Percentiles rank a stretch among this genome's conserved stretches.
Evolutionary conservation across 1,140 invertebrate genomes (phyloP).

Genomic region (Heliothis virescens): DNA sequence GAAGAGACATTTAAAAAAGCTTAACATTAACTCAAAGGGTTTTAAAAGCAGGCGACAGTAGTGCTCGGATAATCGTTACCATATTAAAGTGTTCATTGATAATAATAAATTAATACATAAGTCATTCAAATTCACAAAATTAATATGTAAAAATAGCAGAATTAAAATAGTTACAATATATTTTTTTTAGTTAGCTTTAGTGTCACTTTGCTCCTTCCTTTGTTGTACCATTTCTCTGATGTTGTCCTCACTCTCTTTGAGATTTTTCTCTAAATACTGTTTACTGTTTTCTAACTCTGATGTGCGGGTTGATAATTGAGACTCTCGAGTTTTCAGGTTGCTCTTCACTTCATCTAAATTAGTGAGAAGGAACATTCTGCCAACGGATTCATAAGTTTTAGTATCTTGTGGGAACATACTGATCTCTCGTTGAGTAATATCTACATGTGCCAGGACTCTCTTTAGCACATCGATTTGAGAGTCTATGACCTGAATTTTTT

Average conservation of each 20-base stretch:
- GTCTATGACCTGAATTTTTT: constrained; percentile 93
- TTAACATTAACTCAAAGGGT: not conserved
- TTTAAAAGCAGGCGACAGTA: not conserved
- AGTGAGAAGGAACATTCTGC: constrained; percentile 94
- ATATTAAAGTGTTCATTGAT: too few relatives aligned
- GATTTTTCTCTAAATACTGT: constrained; percentile 90
- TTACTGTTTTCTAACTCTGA: constrained; percentile 92
- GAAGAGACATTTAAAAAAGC: constrained; percentile 20
- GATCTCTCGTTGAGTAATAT: constrained; percentile 89
- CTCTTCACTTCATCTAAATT: constrained; percentile 89
- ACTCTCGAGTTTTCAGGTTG: constrained; percentile 88
- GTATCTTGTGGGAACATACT: constrained; percentile 87
- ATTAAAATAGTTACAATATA: not conserved
- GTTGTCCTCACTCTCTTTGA: constrained; percentile 95
- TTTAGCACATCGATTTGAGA: constrained; percentile 92
- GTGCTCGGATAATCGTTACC: not conserved
- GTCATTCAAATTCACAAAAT: not conserved
- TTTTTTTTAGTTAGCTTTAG: constrained; percentile 57
- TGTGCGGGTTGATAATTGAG: constrained; percentile 90
- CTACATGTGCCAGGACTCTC: constrained; percentile 89
- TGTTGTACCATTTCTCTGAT: constrained; percentile 94
- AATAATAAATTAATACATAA: not conserved
- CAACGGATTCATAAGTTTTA: constrained; percentile 93
- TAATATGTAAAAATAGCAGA: not conserved
- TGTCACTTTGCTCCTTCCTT: constrained; percentile 85